These are phyloP conservation scores for Trichonephila clavipes DNA, from an alignment of 1,140 invertebrate genomes.

Conservation along the genomic window DNA sequence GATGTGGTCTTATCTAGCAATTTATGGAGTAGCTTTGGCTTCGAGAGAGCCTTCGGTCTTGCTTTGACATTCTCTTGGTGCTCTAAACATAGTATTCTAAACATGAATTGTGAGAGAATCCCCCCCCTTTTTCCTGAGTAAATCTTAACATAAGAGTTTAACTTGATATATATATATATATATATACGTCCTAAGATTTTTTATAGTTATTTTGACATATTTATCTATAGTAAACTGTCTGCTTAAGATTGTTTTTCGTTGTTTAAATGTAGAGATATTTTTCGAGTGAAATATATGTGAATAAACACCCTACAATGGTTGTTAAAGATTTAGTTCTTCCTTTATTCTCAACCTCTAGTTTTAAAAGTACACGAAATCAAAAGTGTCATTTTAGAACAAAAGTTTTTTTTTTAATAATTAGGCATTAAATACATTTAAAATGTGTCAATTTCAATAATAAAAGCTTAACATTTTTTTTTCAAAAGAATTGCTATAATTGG, in stretches of 20 bases:
- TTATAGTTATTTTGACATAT: not conserved
- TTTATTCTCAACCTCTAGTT: too few species aligned
- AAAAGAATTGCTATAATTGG: too few species aligned
- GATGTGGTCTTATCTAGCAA: constrained; percentile 52
- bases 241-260: not conserved
- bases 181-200: not conserved
- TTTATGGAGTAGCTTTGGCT: constrained; percentile 36
- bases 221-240: not conserved
- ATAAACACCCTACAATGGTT: too few species aligned
- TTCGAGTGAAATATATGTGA: not conserved
- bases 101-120: constrained; percentile 21
- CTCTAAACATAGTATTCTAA: not conserved
- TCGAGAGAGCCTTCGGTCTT: not conserved
- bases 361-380: too few species aligned
- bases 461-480: too few species aligned
- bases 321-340: too few species aligned
- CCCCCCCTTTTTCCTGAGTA: not conserved
- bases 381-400: too few species aligned
- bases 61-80: constrained; percentile 12
- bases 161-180: not conserved
- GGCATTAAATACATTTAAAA: too few species aligned
- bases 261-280: not conserved
- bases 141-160: not conserved
- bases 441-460: too few species aligned
- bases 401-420: too few species aligned